phyloP scores from a whole-genome alignment of 2,888 invertebrate species.

The Craniophora ligustri region DNA sequence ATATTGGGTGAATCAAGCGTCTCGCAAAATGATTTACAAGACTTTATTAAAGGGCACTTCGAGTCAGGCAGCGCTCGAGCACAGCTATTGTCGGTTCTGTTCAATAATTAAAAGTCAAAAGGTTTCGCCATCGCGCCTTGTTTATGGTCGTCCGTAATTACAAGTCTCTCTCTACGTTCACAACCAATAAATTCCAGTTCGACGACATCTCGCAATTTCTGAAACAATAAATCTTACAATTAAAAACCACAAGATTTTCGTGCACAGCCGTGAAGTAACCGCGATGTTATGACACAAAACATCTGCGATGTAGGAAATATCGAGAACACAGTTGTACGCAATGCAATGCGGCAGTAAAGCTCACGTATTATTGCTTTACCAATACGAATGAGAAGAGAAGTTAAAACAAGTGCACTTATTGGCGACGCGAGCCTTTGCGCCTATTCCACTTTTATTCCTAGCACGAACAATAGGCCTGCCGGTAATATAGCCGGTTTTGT shows the following conservation, averaged over 20 bases:
- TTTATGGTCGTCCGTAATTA: constrained; percentile 76
- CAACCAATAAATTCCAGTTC: constrained; percentile 68
- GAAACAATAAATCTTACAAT: constrained; percentile 55
- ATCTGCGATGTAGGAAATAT: constrained; percentile 60
- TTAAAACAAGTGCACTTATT: constrained; percentile 76
- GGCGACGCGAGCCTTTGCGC: constrained; percentile 62
- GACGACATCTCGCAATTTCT: constrained; percentile 62
- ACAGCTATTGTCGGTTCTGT: constrained; percentile 67
- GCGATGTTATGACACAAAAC: constrained; percentile 42
- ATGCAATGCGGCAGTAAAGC: constrained; percentile 75
- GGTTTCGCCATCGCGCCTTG: constrained; percentile 70
- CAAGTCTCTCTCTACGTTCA: constrained; percentile 61
- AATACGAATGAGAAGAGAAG: constrained; percentile 66
- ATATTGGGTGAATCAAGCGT: constrained; percentile 48
- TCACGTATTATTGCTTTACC: constrained; percentile 63
- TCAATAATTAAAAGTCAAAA: constrained; percentile 81
- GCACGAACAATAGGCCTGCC: constrained; percentile 81
- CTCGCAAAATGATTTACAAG: constrained; percentile 71
- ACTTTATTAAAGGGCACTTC: constrained; percentile 74
- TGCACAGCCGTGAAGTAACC: constrained; percentile 21
- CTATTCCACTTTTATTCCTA: constrained; percentile 80
- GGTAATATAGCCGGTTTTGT: constrained; percentile 74
- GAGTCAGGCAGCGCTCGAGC: constrained; percentile 53
- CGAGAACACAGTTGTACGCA: constrained; percentile 59
- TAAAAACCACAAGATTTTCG: constrained; percentile 38